A percentile compares a stretch with the other conserved stretches of the same genome.
phyloP scores from a whole-genome alignment of 1,140 invertebrate species.

The Macrobrachium rosenbergii region DNA sequence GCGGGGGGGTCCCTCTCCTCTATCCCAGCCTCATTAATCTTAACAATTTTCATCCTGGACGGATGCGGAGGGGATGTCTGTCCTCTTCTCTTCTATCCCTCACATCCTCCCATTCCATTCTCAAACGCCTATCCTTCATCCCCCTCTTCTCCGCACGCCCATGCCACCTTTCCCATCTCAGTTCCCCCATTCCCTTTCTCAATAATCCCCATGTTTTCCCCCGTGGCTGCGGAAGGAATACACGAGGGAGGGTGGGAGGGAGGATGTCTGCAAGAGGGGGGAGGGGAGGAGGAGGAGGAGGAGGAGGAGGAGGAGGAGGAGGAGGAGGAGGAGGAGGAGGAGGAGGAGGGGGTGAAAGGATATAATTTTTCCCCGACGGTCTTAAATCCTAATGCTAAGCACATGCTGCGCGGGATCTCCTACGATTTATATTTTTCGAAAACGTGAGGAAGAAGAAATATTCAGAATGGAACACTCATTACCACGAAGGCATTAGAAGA shows the following conservation, averaged over 20 bases:
- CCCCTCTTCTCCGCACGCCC: not conserved
- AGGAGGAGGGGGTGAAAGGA: not conserved
- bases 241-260: not conserved
- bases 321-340: not conserved
- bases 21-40: conserved; percentile 43
- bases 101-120: no score
- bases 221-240: no score
- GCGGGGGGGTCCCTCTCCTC: no score
- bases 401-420: conserved; percentile 1
- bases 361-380: not conserved
- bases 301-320: not conserved
- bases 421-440: not conserved
- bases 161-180: no score
- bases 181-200: no score
- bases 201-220: no score
- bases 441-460: not conserved
- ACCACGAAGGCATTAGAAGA: not conserved
- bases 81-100: no score
- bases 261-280: not conserved
- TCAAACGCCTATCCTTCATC: not conserved
- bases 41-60: conserved; percentile 14
- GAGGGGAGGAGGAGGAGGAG: not conserved
- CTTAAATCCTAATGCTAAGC: conserved; percentile 35
- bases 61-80: no score
- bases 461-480: not conserved